Evolutionary conservation across 30 jellyfish, hydroid and myxozoan species (phyloP).

Genomic region (Aurelia aurita): DNA sequence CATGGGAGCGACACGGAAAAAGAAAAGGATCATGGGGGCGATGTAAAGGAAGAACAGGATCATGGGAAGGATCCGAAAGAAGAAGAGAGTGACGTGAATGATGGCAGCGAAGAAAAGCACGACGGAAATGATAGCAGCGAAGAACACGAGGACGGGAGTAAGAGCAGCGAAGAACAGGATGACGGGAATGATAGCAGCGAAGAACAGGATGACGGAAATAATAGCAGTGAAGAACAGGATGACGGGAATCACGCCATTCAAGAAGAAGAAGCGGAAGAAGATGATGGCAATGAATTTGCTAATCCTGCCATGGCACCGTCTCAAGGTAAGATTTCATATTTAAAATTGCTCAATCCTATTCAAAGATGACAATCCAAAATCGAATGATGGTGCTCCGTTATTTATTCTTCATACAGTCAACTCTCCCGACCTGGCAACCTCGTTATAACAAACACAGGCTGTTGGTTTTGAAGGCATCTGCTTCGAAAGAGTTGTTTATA

Average conservation of each 20-base stretch:
- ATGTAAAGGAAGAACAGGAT: not conserved
- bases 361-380: too few relatives aligned
- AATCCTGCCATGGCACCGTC: too few relatives aligned
- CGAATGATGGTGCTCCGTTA: too few relatives aligned
- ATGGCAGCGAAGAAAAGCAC: not conserved
- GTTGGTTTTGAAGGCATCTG: too few relatives aligned
- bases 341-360: too few relatives aligned
- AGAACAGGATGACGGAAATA: not conserved
- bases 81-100: not conserved
- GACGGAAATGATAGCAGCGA: not conserved
- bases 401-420: too few relatives aligned
- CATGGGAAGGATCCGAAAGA: not conserved
- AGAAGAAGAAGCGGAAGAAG: not conserved
- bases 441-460: too few relatives aligned
- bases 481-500: too few relatives aligned
- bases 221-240: not conserved
- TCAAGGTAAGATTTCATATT: too few relatives aligned
- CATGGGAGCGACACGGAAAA: not conserved
- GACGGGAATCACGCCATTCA: not conserved
- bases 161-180: conserved; percentile 2
- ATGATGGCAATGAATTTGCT: not conserved
- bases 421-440: too few relatives aligned
- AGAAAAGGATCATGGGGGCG: not conserved
- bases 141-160: not conserved
- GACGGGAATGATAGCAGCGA: conserved; percentile 1